Conservation (phyloP, 2,113 vertebrate genomes). For the Pseudorectes ferrugineus region DNA sequence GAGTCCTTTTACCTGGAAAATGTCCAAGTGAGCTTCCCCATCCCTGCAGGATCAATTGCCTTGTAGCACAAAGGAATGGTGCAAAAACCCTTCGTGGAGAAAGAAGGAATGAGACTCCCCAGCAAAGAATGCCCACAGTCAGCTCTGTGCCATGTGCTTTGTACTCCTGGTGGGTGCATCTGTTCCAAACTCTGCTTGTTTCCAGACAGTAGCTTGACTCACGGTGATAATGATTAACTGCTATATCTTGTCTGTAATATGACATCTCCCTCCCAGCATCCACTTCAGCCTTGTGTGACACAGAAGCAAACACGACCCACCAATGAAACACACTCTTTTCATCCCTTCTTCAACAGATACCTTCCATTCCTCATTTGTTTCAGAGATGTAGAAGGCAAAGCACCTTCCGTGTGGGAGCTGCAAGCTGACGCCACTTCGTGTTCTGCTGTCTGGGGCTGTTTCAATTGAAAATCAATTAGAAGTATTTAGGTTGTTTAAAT, state of each 20-base stretch:
- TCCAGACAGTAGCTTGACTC: neutral
- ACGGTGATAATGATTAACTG: neutral
- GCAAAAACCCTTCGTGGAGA: neutral
- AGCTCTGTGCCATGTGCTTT: neutral
- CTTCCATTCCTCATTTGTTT: neutral
- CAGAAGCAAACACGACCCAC: neutral
- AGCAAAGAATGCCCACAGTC: neutral
- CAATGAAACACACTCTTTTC: neutral
- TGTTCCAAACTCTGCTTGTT: neutral
- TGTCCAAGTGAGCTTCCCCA: neutral
- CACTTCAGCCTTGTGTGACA: neutral
- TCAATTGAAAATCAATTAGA: neutral
- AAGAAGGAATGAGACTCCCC: neutral
- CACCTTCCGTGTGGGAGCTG: neutral
- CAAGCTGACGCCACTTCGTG: neutral
- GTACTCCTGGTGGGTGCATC: neutral
- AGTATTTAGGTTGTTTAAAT: neutral
- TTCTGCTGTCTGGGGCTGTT: neutral
- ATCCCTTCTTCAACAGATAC: neutral
- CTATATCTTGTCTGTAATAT: neutral
- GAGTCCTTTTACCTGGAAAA: neutral
- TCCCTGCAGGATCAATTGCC: neutral
- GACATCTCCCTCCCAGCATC: neutral
- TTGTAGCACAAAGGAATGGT: neutral
- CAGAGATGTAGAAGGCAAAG: neutral